Evolutionary conservation across 2,888 invertebrate species (phyloP).

Genomic region (Melieria picta): DNA sequence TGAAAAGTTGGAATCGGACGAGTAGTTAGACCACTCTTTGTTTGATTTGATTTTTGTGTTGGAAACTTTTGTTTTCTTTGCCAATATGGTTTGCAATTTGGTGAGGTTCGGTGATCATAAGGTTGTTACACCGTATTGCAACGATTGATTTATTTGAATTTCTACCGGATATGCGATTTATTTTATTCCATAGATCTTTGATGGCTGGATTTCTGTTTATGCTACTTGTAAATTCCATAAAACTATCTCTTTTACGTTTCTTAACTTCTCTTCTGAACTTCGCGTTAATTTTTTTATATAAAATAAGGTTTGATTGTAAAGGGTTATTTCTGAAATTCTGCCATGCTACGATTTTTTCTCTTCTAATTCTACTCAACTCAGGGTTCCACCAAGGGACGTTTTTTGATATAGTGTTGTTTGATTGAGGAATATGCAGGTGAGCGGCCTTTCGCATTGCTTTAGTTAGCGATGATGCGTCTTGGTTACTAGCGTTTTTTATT

Average conservation of each 20-base stretch:
- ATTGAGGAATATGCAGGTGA: constrained; percentile 15
- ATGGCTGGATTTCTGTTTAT: constrained; percentile 21
- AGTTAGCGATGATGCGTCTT: constrained; percentile 3
- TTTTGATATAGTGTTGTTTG: background rate
- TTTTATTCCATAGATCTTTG: constrained; percentile 24
- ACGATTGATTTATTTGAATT: too few relatives aligned
- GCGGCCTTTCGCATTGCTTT: constrained; percentile 9
- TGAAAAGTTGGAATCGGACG: too few relatives aligned
- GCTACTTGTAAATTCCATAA: constrained; percentile 23
- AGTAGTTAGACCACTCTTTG: too few relatives aligned
- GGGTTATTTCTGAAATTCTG: too few relatives aligned
- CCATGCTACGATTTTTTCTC: constrained; percentile 12
- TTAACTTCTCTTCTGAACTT: constrained; percentile 8
- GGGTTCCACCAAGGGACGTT: constrained; percentile 14
- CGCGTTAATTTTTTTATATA: constrained; percentile 22
- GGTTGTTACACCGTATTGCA: too few relatives aligned
- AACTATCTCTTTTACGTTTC: constrained; percentile 13
- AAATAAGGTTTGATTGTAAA: constrained; percentile 5
- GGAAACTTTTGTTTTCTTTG: too few relatives aligned
- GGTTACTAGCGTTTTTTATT: background rate
- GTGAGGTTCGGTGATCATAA: too few relatives aligned
- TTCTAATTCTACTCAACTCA: constrained; percentile 4
- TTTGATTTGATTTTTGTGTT: too few relatives aligned
- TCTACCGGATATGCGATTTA: constrained; percentile 8
- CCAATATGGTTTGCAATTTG: too few relatives aligned